Evolutionary conservation across 2,113 vertebrate species (phyloP), one percentile per base, ranked within the genome.

Genomic region (Cricetomys ansorgei): DNA sequence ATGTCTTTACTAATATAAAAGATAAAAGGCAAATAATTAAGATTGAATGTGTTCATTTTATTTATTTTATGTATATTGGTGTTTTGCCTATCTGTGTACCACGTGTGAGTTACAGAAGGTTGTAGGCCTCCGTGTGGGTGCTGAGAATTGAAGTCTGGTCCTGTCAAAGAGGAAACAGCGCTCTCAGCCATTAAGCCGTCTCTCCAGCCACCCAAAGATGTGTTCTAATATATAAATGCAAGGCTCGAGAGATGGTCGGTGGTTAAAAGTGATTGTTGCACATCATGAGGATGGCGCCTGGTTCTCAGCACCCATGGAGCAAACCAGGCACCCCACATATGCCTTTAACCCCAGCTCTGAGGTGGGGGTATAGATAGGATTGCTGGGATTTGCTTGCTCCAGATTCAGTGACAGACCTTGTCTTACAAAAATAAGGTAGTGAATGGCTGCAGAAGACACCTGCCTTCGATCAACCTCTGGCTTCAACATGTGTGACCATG

Each of bases 1-100:
- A 57, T 88, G 79, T 75, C 37, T n/a, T 92, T 50, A 57, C 53
- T 88, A 48, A 96, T 64, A 81, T 37, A 76, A 90, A 90, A 83
- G 25, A 85, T 40, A 75, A 91, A 94, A 81, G 15, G 34, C 76
- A 65, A 93, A 65, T 85, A 62, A 83, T 70, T 87, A 29, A 48
- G 83, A 80, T 79, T 59, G 86, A 88, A 90, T 40, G 77, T n/a
- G 34, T n/a, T 80, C n/a, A 15, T 31, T 65, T 31, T 65, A 65
- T 65, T 65, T 25, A 31, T 79, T 53, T 79, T 53, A 79, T 55
- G 48, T 55, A 17, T 79, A 55, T 79, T 79, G 17, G 16, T 77
- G 13, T 34, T 50, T 50, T 76, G 75, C 45, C 7, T 76, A 31
- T 48, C 73, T 76, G 27, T 31, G 45, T 27, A 48, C 25, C 27